Percentiles rank a stretch among this genome's conserved stretches.
Evolutionary conservation across 2,113 vertebrate genomes (phyloP).

Genomic region (Boulengeromyrus knoepffleri): DNA sequence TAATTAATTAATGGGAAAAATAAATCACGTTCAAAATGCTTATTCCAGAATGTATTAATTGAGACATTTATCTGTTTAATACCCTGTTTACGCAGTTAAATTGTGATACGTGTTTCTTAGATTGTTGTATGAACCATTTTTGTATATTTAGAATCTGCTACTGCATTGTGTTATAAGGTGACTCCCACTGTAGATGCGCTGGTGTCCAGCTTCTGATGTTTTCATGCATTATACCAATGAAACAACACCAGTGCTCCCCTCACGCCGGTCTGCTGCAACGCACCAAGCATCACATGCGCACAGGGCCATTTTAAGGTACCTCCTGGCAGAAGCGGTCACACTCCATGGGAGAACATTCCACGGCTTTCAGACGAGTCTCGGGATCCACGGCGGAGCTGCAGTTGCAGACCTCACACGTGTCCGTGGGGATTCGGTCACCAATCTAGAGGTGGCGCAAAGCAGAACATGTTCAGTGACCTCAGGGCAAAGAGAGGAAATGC

Average conservation of each 20-base stretch:
- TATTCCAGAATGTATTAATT: neutral
- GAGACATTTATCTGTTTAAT: neutral
- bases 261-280: neutral
- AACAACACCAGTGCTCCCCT: neutral
- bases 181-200: neutral
- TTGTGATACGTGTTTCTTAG: neutral
- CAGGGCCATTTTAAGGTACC: constrained; percentile 32
- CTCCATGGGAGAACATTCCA: constrained; percentile 45
- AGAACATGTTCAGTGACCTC: neutral
- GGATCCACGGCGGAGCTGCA: constrained; percentile 54
- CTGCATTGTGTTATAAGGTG: neutral
- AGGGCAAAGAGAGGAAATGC: neutral
- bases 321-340: constrained; percentile 59
- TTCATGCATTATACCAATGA: neutral
- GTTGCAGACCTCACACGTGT: constrained; percentile 56
- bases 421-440: constrained; percentile 27
- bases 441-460: constrained; percentile 43
- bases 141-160: neutral
- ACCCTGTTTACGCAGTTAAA: neutral
- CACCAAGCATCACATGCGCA: neutral
- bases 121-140: neutral
- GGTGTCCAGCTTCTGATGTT: neutral
- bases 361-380: constrained; percentile 20
- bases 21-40: neutral
- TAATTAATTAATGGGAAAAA: neutral